Evolutionary conservation across 2,888 invertebrate species (phyloP).

Genomic region (Scaptomyza caliginosa): DNA sequence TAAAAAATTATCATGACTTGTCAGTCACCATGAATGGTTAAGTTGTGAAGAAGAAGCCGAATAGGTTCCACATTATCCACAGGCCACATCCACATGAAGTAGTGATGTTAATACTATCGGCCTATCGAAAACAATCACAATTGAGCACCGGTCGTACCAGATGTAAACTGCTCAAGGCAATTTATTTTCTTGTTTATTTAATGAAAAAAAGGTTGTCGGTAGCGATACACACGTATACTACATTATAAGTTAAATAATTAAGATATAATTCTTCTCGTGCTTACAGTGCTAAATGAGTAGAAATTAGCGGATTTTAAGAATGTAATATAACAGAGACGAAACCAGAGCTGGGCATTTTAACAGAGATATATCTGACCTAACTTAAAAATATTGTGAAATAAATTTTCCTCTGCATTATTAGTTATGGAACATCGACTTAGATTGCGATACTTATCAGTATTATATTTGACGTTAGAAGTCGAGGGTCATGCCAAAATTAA

Average conservation of each 20-base stretch:
- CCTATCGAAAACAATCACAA: conserved; percentile 6
- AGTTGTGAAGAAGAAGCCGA: conserved; percentile 50
- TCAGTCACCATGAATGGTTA: conserved; percentile 85
- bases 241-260: neutral
- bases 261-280: neutral
- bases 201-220: neutral
- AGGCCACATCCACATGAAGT: conserved; percentile 51
- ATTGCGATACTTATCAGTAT: too few species aligned
- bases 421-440: too few species aligned
- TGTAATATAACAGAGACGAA: too few species aligned
- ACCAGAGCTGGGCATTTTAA: too few species aligned
- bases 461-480: too few species aligned
- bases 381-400: too few species aligned
- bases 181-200: neutral
- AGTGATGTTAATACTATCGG: conserved; percentile 25
- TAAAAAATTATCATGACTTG: conserved; percentile 88
- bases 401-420: too few species aligned
- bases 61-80: conserved; percentile 49
- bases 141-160: neutral
- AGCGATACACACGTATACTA: neutral
- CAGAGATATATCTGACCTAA: too few species aligned
- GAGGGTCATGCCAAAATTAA: too few species aligned
- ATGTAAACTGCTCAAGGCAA: neutral
- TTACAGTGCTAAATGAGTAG: neutral
- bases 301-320: neutral